Conservation (phyloP, 2,797 vertebrate genomes). For the Lagodon rhomboides region DNA sequence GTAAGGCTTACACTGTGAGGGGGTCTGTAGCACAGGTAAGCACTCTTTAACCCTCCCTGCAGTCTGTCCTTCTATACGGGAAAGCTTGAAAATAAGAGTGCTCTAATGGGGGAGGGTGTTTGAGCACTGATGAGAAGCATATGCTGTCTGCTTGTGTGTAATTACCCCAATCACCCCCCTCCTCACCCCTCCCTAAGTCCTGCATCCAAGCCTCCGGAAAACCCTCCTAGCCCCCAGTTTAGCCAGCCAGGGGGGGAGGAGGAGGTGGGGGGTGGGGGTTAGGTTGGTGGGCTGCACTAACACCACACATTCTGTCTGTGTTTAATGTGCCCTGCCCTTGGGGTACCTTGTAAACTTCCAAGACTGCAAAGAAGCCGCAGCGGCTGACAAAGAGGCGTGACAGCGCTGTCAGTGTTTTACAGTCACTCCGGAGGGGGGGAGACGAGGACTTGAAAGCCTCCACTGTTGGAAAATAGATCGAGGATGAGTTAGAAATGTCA, state of each 20-base stretch:
- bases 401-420: constrained; percentile 70
- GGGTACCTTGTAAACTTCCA: constrained; percentile 79
- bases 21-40: constrained; percentile 64
- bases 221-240: constrained; percentile 70
- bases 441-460: constrained; percentile 60
- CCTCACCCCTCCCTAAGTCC: constrained; percentile 49
- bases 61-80: constrained; percentile 47
- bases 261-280: constrained; percentile 36
- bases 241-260: constrained; percentile 56
- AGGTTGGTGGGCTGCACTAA: constrained; percentile 56
- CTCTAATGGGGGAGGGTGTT: constrained; percentile 79
- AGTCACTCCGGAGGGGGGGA: constrained; percentile 50
- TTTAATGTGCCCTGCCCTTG: constrained; percentile 75
- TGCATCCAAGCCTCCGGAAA: constrained; percentile 73
- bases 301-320: constrained; percentile 76
- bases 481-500: constrained; percentile 53
- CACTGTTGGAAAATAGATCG: constrained; percentile 36
- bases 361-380: constrained; percentile 67
- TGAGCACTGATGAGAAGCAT: constrained; percentile 87
- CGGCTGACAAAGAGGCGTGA: constrained; percentile 75
- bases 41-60: constrained; percentile 13
- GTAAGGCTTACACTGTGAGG: not conserved
- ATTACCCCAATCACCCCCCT: constrained; percentile 82
- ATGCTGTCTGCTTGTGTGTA: constrained; percentile 87
- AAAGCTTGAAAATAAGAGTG: constrained; percentile 83